These are phyloP conservation scores for Drosophila mauritiana DNA, from an alignment of 1,140 invertebrate species.

Conservation along the genomic window DNA sequence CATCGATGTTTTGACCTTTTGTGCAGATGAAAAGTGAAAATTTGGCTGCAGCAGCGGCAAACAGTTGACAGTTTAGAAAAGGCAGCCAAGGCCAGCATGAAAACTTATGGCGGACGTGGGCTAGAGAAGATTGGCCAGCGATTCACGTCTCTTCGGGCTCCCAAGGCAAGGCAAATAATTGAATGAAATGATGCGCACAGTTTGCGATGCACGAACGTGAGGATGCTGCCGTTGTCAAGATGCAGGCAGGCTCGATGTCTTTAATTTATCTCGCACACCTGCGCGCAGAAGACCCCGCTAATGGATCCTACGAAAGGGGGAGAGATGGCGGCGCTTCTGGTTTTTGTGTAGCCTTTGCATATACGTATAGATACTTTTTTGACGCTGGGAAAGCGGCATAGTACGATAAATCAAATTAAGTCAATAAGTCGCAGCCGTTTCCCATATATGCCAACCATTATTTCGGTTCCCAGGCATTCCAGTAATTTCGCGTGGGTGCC, in stretches of 20 bases:
- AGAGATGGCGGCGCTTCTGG: conserved; percentile 57
- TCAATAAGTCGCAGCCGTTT: conserved; percentile 64
- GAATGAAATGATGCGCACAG: conserved; percentile 56
- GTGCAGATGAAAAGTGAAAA: conserved; percentile 76
- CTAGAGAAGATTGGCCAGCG: conserved; percentile 48
- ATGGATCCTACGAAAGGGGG: conserved; percentile 28
- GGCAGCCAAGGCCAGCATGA: conserved; percentile 57
- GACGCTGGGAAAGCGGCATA: conserved; percentile 51
- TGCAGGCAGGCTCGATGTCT: conserved; percentile 29
- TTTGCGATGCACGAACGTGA: conserved; percentile 45
- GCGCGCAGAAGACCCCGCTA: conserved; percentile 41
- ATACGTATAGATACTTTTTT: conserved; percentile 9
- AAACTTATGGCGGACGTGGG: conserved; percentile 45
- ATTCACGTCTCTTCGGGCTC: conserved; percentile 40
- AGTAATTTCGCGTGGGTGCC: conserved; percentile 44
- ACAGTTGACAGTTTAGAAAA: conserved; percentile 80
- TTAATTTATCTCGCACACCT: conserved; percentile 82
- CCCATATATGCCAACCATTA: conserved; percentile 54
- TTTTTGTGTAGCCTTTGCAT: conserved; percentile 68
- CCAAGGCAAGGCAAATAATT: conserved; percentile 46
- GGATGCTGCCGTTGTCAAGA: conserved; percentile 53
- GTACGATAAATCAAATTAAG: conserved; percentile 73
- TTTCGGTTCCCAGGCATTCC: conserved; percentile 62
- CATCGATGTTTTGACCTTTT: conserved; percentile 65
- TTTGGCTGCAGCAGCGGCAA: conserved; percentile 36